A percentile compares a stretch with the other conserved stretches of the same genome.
Evolutionary conservation across 2,113 vertebrate species (phyloP).

Genomic region (Campylorhamphus procurvoides): DNA sequence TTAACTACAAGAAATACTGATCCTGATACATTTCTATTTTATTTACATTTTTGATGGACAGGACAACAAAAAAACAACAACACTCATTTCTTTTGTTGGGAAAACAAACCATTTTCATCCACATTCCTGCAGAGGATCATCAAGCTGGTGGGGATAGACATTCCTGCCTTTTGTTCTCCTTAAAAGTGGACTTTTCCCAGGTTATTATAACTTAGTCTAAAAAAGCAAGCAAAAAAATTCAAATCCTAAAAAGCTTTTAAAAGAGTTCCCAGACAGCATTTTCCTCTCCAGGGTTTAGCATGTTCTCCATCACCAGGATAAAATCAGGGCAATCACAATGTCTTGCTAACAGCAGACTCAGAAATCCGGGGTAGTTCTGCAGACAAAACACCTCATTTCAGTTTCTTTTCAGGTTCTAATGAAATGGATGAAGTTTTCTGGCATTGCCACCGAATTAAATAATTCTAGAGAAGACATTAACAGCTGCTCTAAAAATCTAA

Average conservation of each 20-base stretch:
- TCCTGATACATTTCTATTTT: not conserved
- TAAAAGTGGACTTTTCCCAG: not conserved
- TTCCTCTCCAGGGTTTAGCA: not conserved
- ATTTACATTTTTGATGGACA: not conserved
- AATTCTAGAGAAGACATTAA: slow-evolving; percentile 81
- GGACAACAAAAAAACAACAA: not conserved
- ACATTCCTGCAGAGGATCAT: no score
- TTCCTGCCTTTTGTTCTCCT: not conserved
- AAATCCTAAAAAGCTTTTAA: not conserved
- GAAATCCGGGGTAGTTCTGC: not conserved
- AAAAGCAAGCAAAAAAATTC: not conserved
- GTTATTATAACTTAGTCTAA: not conserved
- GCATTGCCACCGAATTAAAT: slow-evolving; percentile 62
- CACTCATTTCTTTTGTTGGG: not conserved
- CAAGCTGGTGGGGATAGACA: not conserved
- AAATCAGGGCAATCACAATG: not conserved
- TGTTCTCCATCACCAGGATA: not conserved
- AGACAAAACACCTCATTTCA: slow-evolving; percentile 3
- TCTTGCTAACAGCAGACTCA: not conserved
- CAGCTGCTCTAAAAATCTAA: slow-evolving; percentile 78
- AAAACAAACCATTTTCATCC: not conserved
- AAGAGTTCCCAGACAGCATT: not conserved
- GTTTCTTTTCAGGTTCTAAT: slow-evolving; percentile 33
- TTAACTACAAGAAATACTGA: not conserved
- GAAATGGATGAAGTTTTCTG: slow-evolving; percentile 54